Evolutionary conservation across 2,888 invertebrate species (phyloP).

Genomic region (Clanis bilineata): DNA sequence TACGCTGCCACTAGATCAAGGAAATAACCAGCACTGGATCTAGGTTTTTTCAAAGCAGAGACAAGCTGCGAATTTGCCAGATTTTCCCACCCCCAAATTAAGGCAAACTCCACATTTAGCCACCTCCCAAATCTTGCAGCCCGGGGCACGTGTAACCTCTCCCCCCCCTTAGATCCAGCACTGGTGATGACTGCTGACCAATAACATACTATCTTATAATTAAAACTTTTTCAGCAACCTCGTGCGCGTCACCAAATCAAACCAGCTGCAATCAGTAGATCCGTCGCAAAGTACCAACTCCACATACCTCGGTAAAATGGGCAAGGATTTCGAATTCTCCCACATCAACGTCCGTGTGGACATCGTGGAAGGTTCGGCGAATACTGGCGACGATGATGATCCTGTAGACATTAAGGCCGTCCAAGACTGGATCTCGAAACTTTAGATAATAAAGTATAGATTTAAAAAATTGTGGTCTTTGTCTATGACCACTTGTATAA

Average conservation of each 20-base stretch:
- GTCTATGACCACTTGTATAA: too few species aligned
- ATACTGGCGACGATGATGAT: constrained; percentile 80
- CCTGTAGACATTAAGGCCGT: constrained; percentile 84
- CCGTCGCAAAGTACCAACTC: constrained; percentile 82
- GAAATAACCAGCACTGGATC: too few species aligned
- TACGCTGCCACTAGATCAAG: too few species aligned
- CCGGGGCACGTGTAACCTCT: too few species aligned
- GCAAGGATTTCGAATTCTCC: constrained; percentile 92
- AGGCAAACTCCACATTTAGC: too few species aligned
- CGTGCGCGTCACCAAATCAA: constrained; percentile 92
- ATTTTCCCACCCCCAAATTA: too few species aligned
- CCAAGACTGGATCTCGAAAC: constrained; percentile 87
- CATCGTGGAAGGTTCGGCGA: constrained; percentile 85
- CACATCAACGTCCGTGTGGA: constrained; percentile 87
- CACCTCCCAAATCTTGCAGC: too few species aligned
- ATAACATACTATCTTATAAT: not conserved
- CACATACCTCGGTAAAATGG: constrained; percentile 87
- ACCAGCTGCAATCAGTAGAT: constrained; percentile 89
- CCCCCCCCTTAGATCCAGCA: too few species aligned
- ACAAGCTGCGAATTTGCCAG: too few species aligned
- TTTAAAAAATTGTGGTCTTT: not conserved
- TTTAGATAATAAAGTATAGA: constrained; percentile 57
- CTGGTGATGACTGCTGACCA: constrained; percentile 1
- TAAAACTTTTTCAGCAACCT: constrained; percentile 85
- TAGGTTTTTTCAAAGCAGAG: too few species aligned